Evolutionary conservation across 2,113 vertebrate species (phyloP), one percentile per base, ranked within the genome.

Genomic region (Cebidichthys violaceus): DNA sequence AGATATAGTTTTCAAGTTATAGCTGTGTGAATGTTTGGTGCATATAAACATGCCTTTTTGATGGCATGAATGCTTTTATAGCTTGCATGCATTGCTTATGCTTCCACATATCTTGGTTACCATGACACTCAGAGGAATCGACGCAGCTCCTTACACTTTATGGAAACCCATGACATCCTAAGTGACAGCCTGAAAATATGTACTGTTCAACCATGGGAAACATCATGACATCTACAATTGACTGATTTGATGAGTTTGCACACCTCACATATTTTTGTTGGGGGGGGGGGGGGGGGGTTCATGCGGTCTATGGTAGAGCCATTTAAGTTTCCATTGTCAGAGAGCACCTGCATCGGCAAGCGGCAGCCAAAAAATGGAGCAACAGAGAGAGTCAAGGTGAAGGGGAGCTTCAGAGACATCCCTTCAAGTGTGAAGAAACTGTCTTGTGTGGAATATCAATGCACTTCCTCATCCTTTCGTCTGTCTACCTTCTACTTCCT

Each of bases 401-500:
- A 81, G 60, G 71, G 73, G 70, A 77, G 85, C 86, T 75, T 83
- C 82, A 43, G 81, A 89, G 81, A 75, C 71, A 82, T 90, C 86
- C 78, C 88, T 79, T 93, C 90, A 87, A 92, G 85, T 89, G 90
- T 93, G 91, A 90, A 88, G 86, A 85, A 88, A 83, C 45, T 8
- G 33, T 4, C 79, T 17, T 68, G 87, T 84, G 76, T 81, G 33
- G 92, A 93, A 95, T 94, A 91, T 87, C 90, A 95, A 93, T 92
- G 81, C 72, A 78, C 73, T 60, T 70, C 82, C 60, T 86, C 82
- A 69, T 88, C 78, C 60, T 85, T 79, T 85, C 80, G 77, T 85
- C 88, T 81, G 71, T 93, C 81, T 86, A 71, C 81, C 77, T 83
- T 92, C 85, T 86, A 79, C 89, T 88, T 84, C 81, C 90, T 79